Conservation (phyloP, 2,888 invertebrate genomes). For the Oligia latruncula region DNA sequence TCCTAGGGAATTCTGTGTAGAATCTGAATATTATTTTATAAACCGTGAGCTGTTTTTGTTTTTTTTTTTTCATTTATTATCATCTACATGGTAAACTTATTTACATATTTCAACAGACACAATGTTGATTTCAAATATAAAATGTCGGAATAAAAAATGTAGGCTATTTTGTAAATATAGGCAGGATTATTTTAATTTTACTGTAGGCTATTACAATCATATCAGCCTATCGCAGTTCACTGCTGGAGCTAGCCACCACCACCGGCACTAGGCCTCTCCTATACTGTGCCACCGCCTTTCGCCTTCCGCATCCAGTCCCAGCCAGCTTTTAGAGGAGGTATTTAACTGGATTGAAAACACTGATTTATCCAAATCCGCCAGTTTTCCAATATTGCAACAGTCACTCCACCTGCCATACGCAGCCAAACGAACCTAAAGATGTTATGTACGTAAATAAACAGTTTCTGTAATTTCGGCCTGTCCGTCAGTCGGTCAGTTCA, state of each 20-base stretch:
- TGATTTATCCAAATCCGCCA: not conserved
- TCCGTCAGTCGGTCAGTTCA: not conserved
- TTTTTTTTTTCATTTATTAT: not conserved
- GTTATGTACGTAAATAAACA: not conserved
- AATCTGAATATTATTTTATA: conserved; percentile 3
- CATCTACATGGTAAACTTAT: not conserved
- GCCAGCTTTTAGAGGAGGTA: too few species aligned
- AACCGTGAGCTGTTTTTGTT: too few species aligned
- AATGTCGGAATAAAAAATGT: not conserved
- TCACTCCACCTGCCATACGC: not conserved
- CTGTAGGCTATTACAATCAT: not conserved
- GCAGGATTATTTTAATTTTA: not conserved
- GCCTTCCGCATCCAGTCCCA: too few species aligned
- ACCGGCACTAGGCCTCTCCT: too few species aligned
- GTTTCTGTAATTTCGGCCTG: not conserved
- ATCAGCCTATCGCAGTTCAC: too few species aligned
- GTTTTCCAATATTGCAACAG: not conserved
- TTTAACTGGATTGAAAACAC: not conserved
- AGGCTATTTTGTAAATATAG: not conserved
- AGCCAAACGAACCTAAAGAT: not conserved
- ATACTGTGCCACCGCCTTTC: too few species aligned
- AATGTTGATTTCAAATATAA: not conserved
- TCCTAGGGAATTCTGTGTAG: conserved; percentile 10
- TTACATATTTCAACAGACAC: not conserved
- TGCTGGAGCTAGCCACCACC: too few species aligned